Evolutionary conservation across 2,797 vertebrate genomes (phyloP).

Genomic region (Kryptopterus vitreolus): DNA sequence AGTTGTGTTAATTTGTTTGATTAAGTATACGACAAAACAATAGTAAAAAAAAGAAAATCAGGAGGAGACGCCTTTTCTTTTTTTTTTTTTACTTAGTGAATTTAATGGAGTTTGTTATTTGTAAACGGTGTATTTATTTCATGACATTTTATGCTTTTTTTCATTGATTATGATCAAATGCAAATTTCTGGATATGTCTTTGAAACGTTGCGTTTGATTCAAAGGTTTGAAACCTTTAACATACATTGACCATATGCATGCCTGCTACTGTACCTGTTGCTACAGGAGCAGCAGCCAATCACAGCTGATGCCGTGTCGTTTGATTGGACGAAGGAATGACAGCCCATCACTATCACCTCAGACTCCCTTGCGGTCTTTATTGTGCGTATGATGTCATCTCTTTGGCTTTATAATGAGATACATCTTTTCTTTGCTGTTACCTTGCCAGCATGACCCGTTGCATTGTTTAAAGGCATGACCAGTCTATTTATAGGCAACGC

Average conservation of each 20-base stretch:
- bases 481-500: slow-evolving; percentile 45
- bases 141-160: background rate
- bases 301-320: slow-evolving; percentile 28
- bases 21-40: background rate
- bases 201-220: background rate
- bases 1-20: background rate
- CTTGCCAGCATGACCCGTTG: slow-evolving; percentile 23
- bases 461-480: slow-evolving; percentile 44
- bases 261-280: background rate
- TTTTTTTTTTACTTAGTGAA: too few relatives aligned
- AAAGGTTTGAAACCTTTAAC: background rate
- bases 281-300: slow-evolving; percentile 42
- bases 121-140: background rate
- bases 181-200: background rate
- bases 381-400: slow-evolving; percentile 41
- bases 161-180: background rate
- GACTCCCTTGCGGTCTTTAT: slow-evolving; percentile 30
- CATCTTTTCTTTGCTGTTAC: slow-evolving; percentile 29
- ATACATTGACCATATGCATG: background rate
- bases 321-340: slow-evolving; percentile 49
- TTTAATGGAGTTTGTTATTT: too few relatives aligned
- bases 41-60: background rate
- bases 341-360: slow-evolving; percentile 33
- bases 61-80: too few relatives aligned
- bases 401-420: slow-evolving; percentile 38